These are phyloP conservation scores for Pionites leucogaster DNA, from an alignment of 2,113 vertebrate species.

Conservation along the genomic window DNA sequence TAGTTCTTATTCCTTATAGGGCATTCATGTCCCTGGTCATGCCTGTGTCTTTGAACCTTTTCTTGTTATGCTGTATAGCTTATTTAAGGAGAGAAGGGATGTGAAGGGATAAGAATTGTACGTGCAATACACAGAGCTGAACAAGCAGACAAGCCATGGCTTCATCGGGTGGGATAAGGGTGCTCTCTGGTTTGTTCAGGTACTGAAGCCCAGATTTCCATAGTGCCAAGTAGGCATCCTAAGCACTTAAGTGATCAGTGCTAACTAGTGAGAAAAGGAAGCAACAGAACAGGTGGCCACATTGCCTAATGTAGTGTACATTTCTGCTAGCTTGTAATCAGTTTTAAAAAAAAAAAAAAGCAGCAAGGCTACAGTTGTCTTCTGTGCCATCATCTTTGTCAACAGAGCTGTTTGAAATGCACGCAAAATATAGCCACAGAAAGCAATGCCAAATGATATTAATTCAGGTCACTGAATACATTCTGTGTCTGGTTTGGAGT, in stretches of 20 bases:
- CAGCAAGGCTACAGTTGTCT: neutral
- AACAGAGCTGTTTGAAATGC: neutral
- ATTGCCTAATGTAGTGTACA: neutral
- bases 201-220: neutral
- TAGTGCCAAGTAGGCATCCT: neutral
- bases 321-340: neutral
- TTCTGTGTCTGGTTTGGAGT: neutral
- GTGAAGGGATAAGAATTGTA: neutral
- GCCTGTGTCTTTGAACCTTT: neutral
- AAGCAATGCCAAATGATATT: neutral
- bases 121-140: neutral
- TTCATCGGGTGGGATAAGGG: neutral
- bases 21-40: neutral
- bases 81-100: neutral
- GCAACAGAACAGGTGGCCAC: neutral
- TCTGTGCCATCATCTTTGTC: neutral
- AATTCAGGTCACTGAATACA: neutral
- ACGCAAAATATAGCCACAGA: neutral
- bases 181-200: neutral
- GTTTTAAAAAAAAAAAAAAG: neutral
- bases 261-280: neutral
- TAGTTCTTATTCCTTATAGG: neutral
- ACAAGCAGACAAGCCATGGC: neutral
- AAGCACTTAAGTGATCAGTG: neutral
- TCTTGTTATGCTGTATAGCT: neutral